Evolutionary conservation across 1,140 invertebrate genomes (phyloP).

Genomic region (Gryon sp.): DNA sequence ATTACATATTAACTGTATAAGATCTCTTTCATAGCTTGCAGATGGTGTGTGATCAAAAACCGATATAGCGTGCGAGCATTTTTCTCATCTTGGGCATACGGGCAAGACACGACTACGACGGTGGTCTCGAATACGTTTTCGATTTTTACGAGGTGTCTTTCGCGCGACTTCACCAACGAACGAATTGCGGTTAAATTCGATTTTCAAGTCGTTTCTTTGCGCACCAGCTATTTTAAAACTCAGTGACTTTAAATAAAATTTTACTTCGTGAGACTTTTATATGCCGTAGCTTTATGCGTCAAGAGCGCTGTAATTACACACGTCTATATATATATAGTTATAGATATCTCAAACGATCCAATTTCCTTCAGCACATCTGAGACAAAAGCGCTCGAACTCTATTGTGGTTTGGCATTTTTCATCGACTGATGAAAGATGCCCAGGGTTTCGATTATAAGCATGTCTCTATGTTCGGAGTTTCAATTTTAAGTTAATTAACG

Average conservation of each 20-base stretch:
- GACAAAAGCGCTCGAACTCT: neutral
- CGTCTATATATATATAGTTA: slow-evolving; percentile 14
- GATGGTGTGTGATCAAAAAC: slow-evolving; percentile 53
- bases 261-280: slow-evolving; percentile 23
- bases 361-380: slow-evolving; percentile 1
- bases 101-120: too few species aligned
- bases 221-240: slow-evolving; percentile 33
- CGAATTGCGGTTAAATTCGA: slow-evolving; percentile 51
- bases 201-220: slow-evolving; percentile 28
- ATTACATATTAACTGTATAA: slow-evolving; percentile 48
- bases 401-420: slow-evolving; percentile 18
- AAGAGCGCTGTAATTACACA: slow-evolving; percentile 18
- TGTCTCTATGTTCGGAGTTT: too few species aligned
- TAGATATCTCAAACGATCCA: too few species aligned
- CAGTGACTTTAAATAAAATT: slow-evolving; percentile 28
- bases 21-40: slow-evolving; percentile 51
- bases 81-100: slow-evolving; percentile 4
- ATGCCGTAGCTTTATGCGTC: slow-evolving; percentile 22
- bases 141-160: slow-evolving; percentile 50
- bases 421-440: neutral
- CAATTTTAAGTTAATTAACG: neutral
- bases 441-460: too few species aligned
- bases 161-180: slow-evolving; percentile 16
- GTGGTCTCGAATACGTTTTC: slow-evolving; percentile 29
- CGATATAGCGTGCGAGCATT: slow-evolving; percentile 29